Percentiles rank a stretch among this genome's conserved stretches.
phyloP scores from a whole-genome alignment of 2,888 invertebrate genomes.

The Gymnocheta viridis region DNA sequence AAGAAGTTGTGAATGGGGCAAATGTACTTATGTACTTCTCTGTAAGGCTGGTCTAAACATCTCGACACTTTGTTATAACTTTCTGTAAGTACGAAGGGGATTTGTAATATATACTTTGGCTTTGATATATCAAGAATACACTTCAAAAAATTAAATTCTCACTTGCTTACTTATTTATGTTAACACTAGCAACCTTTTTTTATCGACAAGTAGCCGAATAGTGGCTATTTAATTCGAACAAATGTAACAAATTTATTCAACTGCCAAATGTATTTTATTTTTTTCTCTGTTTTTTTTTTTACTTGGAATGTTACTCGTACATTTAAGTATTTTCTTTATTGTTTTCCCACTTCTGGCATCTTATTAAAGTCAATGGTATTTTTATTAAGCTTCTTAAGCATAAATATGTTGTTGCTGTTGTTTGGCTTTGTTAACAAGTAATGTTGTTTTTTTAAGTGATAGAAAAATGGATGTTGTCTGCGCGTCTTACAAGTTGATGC shows the following conservation, averaged over 20 bases:
- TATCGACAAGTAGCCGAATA: background rate
- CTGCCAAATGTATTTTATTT: background rate
- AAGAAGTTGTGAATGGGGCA: too few species aligned
- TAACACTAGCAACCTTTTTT: background rate
- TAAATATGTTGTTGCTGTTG: background rate
- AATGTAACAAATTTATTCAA: background rate
- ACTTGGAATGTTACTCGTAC: background rate
- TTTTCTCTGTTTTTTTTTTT: too few species aligned
- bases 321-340: slow-evolving; percentile 14
- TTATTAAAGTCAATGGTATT: background rate
- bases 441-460: background rate
- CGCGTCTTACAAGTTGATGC: background rate
- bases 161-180: background rate
- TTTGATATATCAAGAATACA: too few species aligned
- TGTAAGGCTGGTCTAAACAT: too few species aligned
- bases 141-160: too few species aligned
- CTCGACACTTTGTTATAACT: too few species aligned
- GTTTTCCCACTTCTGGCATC: background rate
- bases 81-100: too few species aligned
- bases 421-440: background rate
- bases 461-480: background rate
- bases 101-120: too few species aligned
- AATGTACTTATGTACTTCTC: too few species aligned
- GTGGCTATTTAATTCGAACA: background rate
- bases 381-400: slow-evolving; percentile 14